Conservation (phyloP, 2,888 invertebrate genomes). For the Eristalinus sepulchralis region DNA sequence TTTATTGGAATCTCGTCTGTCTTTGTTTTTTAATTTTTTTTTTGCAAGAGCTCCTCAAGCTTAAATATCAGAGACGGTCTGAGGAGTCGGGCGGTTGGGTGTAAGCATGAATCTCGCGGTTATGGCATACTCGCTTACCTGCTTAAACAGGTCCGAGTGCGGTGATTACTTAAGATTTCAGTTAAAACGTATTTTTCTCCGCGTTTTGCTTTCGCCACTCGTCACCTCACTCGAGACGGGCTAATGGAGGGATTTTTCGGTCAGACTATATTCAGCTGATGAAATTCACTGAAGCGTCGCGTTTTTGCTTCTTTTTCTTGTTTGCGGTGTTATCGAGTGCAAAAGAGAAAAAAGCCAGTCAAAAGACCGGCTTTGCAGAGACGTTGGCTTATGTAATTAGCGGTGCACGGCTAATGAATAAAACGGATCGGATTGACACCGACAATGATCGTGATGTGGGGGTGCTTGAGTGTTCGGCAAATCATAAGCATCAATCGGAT, state of each 20-base stretch:
- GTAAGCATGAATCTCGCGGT: constrained; percentile 21
- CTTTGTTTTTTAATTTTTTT: background rate
- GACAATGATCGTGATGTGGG: constrained; percentile 18
- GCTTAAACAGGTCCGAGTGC: constrained; percentile 45
- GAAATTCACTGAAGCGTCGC: constrained; percentile 37
- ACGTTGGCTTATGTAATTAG: constrained; percentile 51
- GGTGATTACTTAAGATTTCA: constrained; percentile 58
- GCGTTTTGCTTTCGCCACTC: constrained; percentile 16
- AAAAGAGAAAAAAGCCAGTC: constrained; percentile 4
- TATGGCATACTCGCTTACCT: constrained; percentile 38
- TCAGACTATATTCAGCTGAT: constrained; percentile 42
- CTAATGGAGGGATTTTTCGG: constrained; percentile 28
- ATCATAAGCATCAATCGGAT: no score
- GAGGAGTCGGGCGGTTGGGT: constrained; percentile 5
- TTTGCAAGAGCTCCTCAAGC: constrained; percentile 10
- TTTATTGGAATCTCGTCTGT: constrained; percentile 36
- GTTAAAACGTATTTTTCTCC: background rate
- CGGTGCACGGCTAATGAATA: constrained; percentile 49
- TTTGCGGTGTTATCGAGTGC: background rate
- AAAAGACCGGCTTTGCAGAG: constrained; percentile 15
- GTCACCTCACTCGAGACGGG: background rate
- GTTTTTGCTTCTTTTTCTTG: background rate
- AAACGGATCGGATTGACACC: constrained; percentile 25
- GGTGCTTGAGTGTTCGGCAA: background rate
- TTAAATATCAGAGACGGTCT: constrained; percentile 53